Base-by-base conservation (phyloP, 2,113 vertebrate genomes). In the Ophthalmolycus amberensis region DNA sequence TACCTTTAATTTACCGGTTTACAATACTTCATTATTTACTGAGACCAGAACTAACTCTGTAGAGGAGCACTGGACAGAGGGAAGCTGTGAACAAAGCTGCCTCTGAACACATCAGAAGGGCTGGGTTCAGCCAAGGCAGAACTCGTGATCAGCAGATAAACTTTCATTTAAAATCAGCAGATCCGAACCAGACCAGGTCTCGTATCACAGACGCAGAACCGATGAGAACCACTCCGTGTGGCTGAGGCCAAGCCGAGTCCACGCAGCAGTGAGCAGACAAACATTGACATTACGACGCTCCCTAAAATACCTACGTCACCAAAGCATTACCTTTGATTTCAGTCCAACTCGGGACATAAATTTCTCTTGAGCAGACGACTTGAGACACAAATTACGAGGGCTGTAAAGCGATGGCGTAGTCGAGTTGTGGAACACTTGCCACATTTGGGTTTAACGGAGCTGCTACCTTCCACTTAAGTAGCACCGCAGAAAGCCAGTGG, bases 101-200 rank as follows among this genome's bases (percentile, higher is more conserved):
- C 11, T 81, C 66, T 70, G 64, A 70, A 38, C 27, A 25, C 34
- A 64, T 59, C 29, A 71, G 32, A 5, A 50, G 14, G 54, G 20
- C 15, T 14, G 27, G n/a, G 54, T 75, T 71, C 84, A 84, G 54
- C 68, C 42, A 11, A 82, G 71, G 16, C 73, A 22, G 22, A 40
- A 79, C 87, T 87, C 69, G 75, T 89, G 91, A 91, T 86, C 40
- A 63, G 80, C 82, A 79, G 71, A 88, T 50, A 42, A 44, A 62
- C 75, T 80, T 48, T 86, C 66, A 91, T 91, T 78, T 66, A 83
- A 81, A 48, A 84, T 90, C 89, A 81, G 76, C 56, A 63, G 65
- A 88, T 79, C 38, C 68, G 44, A 72, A 80, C 34, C 68, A 78
- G 46, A 66, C n/a, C 54, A 48, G 15, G 32, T 44, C 75, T 37